A percentile compares a stretch with the other conserved stretches of the same genome.
Conservation (phyloP, 2,797 vertebrate species). For the Callimico goeldii region DNA sequence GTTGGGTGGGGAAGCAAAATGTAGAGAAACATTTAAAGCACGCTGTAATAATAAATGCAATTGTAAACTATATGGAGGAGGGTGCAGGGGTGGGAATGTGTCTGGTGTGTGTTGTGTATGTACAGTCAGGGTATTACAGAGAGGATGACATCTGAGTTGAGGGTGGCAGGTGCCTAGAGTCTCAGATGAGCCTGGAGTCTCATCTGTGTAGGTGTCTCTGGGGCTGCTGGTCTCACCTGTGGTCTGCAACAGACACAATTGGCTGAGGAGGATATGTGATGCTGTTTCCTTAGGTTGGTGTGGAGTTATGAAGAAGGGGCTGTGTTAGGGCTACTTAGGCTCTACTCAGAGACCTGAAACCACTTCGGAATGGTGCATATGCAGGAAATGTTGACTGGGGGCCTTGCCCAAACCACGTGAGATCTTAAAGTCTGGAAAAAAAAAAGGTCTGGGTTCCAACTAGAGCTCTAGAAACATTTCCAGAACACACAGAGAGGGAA, state of each 20-base stretch:
- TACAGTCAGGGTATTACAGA: background rate
- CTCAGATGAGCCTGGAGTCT: background rate
- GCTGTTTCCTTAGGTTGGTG: background rate
- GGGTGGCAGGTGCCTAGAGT: background rate
- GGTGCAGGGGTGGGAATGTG: background rate
- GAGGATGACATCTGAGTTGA: background rate
- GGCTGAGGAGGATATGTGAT: background rate
- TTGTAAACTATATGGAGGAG: background rate
- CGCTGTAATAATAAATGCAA: background rate
- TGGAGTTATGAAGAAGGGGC: background rate
- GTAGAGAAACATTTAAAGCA: background rate
- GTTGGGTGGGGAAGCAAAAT: background rate
- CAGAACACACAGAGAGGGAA: background rate
- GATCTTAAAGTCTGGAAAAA: background rate
- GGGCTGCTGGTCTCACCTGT: background rate
- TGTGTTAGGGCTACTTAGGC: background rate
- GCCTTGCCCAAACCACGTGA: background rate
- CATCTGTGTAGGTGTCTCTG: background rate
- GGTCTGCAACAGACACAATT: background rate
- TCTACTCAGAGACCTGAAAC: background rate
- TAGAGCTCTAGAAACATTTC: slow-evolving; percentile 13
- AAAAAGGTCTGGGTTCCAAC: background rate
- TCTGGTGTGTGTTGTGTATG: background rate
- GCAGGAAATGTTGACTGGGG: background rate
- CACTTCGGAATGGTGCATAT: background rate